Evolutionary conservation across 2,888 invertebrate genomes (phyloP), one percentile per base, ranked within the genome.

Genomic region (Labia minor): DNA sequence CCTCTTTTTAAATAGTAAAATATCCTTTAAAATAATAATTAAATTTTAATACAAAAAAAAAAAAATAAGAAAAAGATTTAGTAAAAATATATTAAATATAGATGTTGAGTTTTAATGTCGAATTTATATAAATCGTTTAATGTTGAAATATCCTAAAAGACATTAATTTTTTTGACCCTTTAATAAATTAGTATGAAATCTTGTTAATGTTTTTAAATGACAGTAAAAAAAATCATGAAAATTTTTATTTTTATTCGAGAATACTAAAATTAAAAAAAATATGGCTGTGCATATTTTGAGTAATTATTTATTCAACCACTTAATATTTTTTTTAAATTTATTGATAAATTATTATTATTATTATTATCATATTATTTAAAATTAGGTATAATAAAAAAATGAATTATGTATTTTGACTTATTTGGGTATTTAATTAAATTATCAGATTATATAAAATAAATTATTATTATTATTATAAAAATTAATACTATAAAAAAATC

Each of bases 81-180:
- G n/a, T n/a, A n/a, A n/a, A n/a, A n/a, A n/a, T n/a, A n/a, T n/a
- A n/a, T n/a, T n/a, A n/a, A n/a, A 62, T 20, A 62, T 62, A 19
- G 20, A 19, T 62, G 20, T 62, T 49, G 14, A 20, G n/a, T 20
- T 21, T 18, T 21, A 18, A 21, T 20, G 63, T 20, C 63, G 63
- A 19, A 62, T 62, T 20, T 62, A 62, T 20, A 62, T 20, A 62
- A 62, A 21, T 62, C 63, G 21, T 20, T 49, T 11, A 18, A 62
- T 20, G 63, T 20, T 62, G 18, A 19, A 61, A 61, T 61, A 18
- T 19, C 61, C 61, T 19, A 61, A 6, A 61, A 11, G 11, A 61
- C 61, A 19, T 61, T 6, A 19, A 61, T 61, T 3, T 19, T 18
- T 3, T 19, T 18, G 19, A 61, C 6, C 4, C 19, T 18, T 6